Evolutionary conservation across 2,888 invertebrate species (phyloP), one percentile per base, ranked within the genome.

Genomic region (Notodromas monacha): DNA sequence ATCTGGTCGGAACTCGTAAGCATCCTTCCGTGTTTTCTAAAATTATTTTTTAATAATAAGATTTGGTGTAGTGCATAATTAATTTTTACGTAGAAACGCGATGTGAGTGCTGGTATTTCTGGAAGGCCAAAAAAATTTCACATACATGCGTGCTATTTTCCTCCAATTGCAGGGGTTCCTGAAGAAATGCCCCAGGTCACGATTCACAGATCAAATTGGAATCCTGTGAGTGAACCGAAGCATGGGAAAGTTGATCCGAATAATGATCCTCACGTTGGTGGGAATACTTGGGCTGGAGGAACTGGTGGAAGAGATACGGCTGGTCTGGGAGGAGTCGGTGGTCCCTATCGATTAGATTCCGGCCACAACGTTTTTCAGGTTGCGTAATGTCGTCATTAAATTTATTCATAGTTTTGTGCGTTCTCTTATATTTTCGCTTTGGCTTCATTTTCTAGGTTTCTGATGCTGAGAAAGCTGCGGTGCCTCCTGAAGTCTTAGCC

Each of bases 231-330:
- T 4, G 57, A 56, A 0, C 86, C 89, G 0, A 92, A 89, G 45
- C 68, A 77, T 46, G 92, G 89, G 2, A 81, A 84, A 50, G 61
- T 70, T 11, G 86, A 86, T 48, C 64, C 70, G 0, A 66, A 70
- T 10, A 74, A 76, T 43, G 63, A 70, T 28, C 84, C 86, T 0
- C 89, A 92, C 50, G 77, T 84, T 26, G 89, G 89, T 15, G 89
- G 89, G 1, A 81, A 81, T 45, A 77, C 70, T 0, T 92, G 89
- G 86, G 84, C 86, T 28, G 84, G 86, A 15, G 86, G 86, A 30
- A 73, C 68, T 6, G 84, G 81, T 28, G 56, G 56, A 13, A 47
- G 81, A 33, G 81, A 84, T 46, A 89, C 86, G 0, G 84, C 86
- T 1, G 89, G 89, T 2, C 54, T 92, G 26, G 89, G 89, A 6